Evolutionary conservation across 53 echinoderm and acorn worm genomes (phyloP).

Genomic region (Hippasteria phrygiana): DNA sequence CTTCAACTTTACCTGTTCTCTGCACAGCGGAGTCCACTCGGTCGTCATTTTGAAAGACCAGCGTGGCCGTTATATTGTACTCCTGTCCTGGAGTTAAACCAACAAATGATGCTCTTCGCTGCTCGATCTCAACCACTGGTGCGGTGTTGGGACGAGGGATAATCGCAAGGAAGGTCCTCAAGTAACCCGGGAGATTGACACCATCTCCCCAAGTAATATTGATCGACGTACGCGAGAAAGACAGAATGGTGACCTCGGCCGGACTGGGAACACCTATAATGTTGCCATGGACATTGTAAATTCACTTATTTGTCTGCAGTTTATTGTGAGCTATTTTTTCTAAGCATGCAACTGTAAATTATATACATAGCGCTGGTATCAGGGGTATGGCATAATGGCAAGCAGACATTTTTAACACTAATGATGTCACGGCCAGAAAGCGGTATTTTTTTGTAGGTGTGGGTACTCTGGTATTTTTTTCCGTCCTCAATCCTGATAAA

Average conservation of each 20-base stretch:
- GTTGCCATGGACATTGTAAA: neutral
- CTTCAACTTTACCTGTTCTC: conserved; percentile 63
- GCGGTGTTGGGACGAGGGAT: neutral
- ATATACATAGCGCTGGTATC: too few relatives aligned
- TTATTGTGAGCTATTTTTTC: too few relatives aligned
- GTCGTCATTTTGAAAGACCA: neutral
- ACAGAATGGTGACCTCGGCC: conserved; percentile 36
- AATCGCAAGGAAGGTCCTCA: neutral
- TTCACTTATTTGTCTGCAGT: too few relatives aligned
- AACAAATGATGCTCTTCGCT: conserved; percentile 34
- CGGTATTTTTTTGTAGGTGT: too few relatives aligned
- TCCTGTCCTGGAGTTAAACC: conserved; percentile 72
- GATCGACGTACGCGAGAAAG: conserved; percentile 20
- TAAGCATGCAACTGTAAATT: too few relatives aligned
- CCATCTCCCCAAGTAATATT: conserved; percentile 61
- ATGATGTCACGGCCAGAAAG: too few relatives aligned
- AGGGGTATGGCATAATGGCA: too few relatives aligned
- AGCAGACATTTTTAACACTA: too few relatives aligned
- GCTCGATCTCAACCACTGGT: neutral
- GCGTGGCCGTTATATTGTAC: conserved; percentile 65
- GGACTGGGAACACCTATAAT: conserved; percentile 14
- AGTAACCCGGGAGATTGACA: neutral
- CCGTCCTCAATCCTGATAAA: too few relatives aligned
- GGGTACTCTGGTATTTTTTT: too few relatives aligned
- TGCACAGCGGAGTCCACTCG: neutral